These are phyloP conservation scores for Dicrurus megarhynchus DNA, from an alignment of 2,113 vertebrate species.

Conservation along the genomic window DNA sequence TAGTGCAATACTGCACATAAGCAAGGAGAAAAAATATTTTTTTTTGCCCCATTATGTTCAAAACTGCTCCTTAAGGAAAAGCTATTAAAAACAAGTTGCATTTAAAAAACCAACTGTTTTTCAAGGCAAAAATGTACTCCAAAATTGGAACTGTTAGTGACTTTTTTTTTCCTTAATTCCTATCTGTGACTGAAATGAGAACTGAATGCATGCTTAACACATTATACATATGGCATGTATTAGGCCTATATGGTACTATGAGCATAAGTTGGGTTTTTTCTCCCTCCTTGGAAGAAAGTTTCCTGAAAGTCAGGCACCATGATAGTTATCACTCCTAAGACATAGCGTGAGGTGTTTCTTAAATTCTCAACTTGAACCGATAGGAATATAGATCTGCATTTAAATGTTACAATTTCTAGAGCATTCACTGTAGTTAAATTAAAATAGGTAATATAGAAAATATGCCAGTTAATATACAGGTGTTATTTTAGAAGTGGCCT, in stretches of 20 bases:
- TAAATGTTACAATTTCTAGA: not conserved
- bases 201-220: not conserved
- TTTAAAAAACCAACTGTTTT: not conserved
- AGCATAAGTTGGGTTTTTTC: not conserved
- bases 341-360: not conserved
- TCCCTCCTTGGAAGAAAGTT: not conserved
- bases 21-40: not conserved
- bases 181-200: not conserved
- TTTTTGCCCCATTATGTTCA: not conserved
- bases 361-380: not conserved
- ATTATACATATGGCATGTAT: not conserved
- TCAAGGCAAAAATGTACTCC: not conserved
- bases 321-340: not conserved
- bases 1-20: not conserved
- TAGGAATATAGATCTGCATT: not conserved
- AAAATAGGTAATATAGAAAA: not conserved
- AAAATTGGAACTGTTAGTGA: not conserved
- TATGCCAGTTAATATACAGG: not conserved
- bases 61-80: not conserved
- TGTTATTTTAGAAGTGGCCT: not conserved
- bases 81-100: not conserved
- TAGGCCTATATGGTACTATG: not conserved
- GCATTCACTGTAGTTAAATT: not conserved
- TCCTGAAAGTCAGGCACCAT: not conserved
- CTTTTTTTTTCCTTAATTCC: not conserved